Base-by-base conservation (phyloP, 2,888 invertebrate genomes). In the Andricus quercusramuli region DNA sequence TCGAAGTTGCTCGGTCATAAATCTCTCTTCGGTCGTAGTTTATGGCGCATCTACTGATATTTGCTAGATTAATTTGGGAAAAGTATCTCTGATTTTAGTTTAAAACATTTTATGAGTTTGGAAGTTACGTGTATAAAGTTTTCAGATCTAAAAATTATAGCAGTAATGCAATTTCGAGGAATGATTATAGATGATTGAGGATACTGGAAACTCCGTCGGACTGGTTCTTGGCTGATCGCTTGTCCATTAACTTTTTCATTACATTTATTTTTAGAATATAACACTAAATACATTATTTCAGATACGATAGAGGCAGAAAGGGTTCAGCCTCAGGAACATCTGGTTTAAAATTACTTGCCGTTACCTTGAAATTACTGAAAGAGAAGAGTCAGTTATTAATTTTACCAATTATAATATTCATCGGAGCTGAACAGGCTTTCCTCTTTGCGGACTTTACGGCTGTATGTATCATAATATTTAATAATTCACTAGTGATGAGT, bases 341-440 rank as follows among this genome's bases (percentile, higher is more conserved):
- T 0, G 96, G 97, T 0, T 88, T 95, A 0, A 94, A 94, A 83
- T 93, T 97, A 29, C 92, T 97, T 76, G 95, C 96, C 0, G 97
- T 97, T 9, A 98, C 98, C 0, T 91, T 97, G 68, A 95, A 95
- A 80, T 96, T 98, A 87, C 93, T 98, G 78, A 94, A 95, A 44
- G 95, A 97, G 91, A 96, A 95, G 44, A 96, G 96, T 90, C 98
- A 98, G 93, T 93, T 98, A 83, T 93, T 99, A 51, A 94, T 99
- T 85, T 93, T 98, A 79, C 98, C 98, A 0, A 96, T 99, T 65
- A 98, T 98, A 0, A 96, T 98, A 87, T 99, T 98, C 93, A 98
- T 98, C 85, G 98, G 99, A 0, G 95, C 98, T 41, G 98, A 98
- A 90, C 98, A 98, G 93, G 98, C 98, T 0, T 98, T 98, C 91